Conservation (phyloP, 2,113 vertebrate genomes). For the Petaurus breviceps region DNA sequence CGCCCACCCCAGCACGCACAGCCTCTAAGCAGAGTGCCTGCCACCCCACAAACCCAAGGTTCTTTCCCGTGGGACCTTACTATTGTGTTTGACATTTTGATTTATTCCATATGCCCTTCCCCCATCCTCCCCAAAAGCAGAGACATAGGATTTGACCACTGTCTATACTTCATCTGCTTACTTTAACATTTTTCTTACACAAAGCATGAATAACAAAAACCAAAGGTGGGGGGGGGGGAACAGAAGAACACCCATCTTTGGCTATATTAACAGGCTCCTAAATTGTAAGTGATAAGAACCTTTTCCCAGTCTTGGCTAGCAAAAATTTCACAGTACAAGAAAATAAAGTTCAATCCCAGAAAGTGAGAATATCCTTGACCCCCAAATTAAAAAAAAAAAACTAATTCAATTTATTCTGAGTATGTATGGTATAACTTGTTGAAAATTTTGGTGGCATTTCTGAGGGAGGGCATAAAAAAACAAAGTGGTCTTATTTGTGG, state of each 20-base stretch:
- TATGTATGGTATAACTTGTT: background rate
- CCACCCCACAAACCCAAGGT: slow-evolving; percentile 72
- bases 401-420: background rate
- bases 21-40: slow-evolving; percentile 75
- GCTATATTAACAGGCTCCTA: background rate
- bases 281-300: background rate
- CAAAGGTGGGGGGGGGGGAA: background rate
- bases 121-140: slow-evolving; percentile 73
- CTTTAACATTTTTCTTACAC: slow-evolving; percentile 66
- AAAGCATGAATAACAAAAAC: slow-evolving; percentile 6
- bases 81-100: slow-evolving; percentile 76
- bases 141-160: slow-evolving; percentile 71
- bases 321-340: background rate
- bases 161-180: slow-evolving; percentile 83
- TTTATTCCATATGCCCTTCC: slow-evolving; percentile 84
- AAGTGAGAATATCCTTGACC: background rate
- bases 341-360: slow-evolving; percentile 21
- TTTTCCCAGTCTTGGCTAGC: slow-evolving; percentile 3
- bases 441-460: slow-evolving; percentile 15
- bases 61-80: slow-evolving; percentile 80
- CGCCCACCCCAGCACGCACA: slow-evolving; percentile 46
- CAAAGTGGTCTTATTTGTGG: background rate
- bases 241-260: background rate
- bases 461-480: slow-evolving; percentile 26
- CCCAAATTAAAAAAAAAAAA: slow-evolving; percentile 34